Evolutionary conservation across 1,140 invertebrate genomes (phyloP).

Genomic region (Schmidtea mediterranea): DNA sequence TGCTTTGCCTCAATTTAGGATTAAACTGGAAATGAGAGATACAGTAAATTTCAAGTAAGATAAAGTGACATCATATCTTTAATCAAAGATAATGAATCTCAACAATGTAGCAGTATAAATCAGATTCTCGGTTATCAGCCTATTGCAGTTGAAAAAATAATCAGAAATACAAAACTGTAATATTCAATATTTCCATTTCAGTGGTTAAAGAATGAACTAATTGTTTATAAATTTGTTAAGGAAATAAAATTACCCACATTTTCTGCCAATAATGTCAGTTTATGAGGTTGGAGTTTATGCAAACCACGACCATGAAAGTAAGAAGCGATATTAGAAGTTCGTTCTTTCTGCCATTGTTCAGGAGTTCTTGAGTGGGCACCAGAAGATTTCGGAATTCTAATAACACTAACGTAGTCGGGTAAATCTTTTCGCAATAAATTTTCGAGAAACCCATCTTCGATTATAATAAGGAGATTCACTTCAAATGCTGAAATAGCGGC

Average conservation of each 20-base stretch:
- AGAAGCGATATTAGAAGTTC: not conserved
- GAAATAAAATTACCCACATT: not conserved
- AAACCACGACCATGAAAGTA: constrained; percentile 3
- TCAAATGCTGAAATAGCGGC: not conserved
- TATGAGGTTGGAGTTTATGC: not conserved
- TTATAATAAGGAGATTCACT: constrained; percentile 1
- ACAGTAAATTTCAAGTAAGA: no score
- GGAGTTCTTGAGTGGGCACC: not conserved
- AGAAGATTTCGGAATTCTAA: constrained; percentile 1
- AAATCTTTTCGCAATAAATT: not conserved
- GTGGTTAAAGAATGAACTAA: not conserved
- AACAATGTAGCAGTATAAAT: no score
- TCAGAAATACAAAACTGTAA: no score
- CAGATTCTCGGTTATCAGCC: no score
- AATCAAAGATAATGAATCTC: no score
- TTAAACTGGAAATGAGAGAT: no score
- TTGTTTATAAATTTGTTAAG: no score
- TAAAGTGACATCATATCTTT: no score
- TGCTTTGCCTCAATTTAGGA: no score
- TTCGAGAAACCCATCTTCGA: constrained; percentile 1
- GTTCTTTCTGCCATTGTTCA: not conserved
- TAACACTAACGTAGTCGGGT: not conserved
- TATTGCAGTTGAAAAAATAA: no score
- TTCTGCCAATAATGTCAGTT: not conserved
- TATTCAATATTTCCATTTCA: not conserved